Conservation (phyloP, 2,797 vertebrate genomes). For the Lacerta viridis region DNA sequence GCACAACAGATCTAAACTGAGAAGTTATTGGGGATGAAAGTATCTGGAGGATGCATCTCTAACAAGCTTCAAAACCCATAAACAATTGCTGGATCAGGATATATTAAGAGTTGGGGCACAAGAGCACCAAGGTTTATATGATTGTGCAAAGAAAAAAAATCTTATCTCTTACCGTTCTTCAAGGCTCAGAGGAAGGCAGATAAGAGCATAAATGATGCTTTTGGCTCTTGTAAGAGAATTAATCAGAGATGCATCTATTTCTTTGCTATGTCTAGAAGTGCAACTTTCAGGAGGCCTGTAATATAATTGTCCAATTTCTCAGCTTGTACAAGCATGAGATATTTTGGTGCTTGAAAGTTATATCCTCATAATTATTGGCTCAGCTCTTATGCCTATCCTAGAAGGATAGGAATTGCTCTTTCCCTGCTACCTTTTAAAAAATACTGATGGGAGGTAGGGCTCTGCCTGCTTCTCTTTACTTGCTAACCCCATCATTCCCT, state of each 20-base stretch:
- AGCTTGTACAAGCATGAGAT: neutral
- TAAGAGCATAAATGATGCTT: slow-evolving; percentile 38
- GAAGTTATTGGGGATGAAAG: neutral
- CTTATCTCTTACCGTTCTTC: slow-evolving; percentile 47
- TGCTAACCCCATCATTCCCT: too few relatives aligned
- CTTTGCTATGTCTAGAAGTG: slow-evolving; percentile 43
- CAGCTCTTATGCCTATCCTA: slow-evolving; percentile 24
- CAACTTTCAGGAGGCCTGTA: slow-evolving; percentile 44
- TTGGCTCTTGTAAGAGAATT: slow-evolving; percentile 32
- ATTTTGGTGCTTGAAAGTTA: slow-evolving; percentile 51
- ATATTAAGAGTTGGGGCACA: neutral
- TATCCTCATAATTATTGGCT: slow-evolving; percentile 50
- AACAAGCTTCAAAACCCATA: neutral
- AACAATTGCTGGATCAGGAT: neutral
- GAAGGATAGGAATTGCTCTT: neutral
- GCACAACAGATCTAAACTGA: neutral
- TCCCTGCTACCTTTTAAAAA: too few relatives aligned
- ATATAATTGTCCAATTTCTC: slow-evolving; percentile 56
- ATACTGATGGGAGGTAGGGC: too few relatives aligned
- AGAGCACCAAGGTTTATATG: slow-evolving; percentile 53
- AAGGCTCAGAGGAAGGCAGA: slow-evolving; percentile 37
- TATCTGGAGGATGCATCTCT: neutral
- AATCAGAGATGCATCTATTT: slow-evolving; percentile 26
- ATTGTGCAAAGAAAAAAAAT: slow-evolving; percentile 52
- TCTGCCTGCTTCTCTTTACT: too few relatives aligned